Base-by-base conservation (phyloP, 2,113 vertebrate species). In the Etheostoma cragini region DNA sequence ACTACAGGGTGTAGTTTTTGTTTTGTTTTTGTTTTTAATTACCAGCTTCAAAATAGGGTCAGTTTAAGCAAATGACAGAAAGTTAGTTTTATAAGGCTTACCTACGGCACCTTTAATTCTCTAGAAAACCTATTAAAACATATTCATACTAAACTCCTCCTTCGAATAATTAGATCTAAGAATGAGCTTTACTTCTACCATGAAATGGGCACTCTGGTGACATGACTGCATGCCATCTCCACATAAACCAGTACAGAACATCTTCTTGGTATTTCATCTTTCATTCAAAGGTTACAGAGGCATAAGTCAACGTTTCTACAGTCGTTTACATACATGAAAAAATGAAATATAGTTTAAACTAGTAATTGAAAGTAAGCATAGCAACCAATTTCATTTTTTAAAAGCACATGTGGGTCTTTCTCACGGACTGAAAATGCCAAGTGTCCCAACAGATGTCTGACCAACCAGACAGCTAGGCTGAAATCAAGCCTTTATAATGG, bases 301-400 rank as follows among this genome's bases (percentile, higher is more conserved):
- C 66, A 61, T 19, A 24, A 21, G 74, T 54, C 47, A 21, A 76
- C 52, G 17, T 71, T 64, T 69, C 67, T 65, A 50, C 53, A 70
- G 76, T 72, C 42, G 38, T 77, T 72, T 78, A 67, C 49, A 78
- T 53, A 19, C 76, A 84, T 54, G 60, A 60, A 72, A 30, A 65
- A 50, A 53, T 49, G 3, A 26, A 19, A 53, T 22, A 52, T 21
- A n/a, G n/a, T 13, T 52, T 10, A 42, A 53, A 63, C 50, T 64
- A 6, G 8, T 58, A 45, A 84, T 33, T 19, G 58, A 72, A 35
- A 66, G 69, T 71, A 58, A 26, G 45, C 64, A 71, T 13, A 17
- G 74, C 56, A 78, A 83, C 65, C 53, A 14, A 54, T 58, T 64
- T 26, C 17, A 47, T 53, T 58, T 64, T 21, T 38, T 30, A 1